phyloP scores from a whole-genome alignment of 2,113 vertebrate genomes.

The Alosa alosa region DNA sequence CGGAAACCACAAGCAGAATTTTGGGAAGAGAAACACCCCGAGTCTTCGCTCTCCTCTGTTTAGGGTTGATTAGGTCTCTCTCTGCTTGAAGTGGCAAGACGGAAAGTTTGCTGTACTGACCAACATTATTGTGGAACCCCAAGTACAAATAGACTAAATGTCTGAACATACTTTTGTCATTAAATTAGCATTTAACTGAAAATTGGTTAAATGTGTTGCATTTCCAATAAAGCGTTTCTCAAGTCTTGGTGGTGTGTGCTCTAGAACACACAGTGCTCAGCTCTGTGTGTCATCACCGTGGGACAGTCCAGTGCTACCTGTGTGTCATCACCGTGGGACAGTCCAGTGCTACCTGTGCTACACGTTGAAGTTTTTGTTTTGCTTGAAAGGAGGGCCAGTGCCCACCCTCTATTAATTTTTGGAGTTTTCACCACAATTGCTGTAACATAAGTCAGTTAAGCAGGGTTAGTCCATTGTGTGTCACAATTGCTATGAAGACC shows the following conservation, averaged over 20 bases:
- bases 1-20: neutral
- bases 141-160: conserved; percentile 2
- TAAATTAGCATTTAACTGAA: neutral
- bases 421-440: neutral
- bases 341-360: neutral
- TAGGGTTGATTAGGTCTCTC: neutral
- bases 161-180: neutral
- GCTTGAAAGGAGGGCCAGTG: neutral
- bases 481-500: neutral
- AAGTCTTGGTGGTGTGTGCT: neutral
- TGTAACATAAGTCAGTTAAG: neutral
- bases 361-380: neutral
- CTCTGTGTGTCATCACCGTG: neutral
- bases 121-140: neutral
- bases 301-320: neutral
- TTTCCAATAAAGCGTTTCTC: neutral
- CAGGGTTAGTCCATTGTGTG: neutral
- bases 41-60: neutral
- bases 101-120: neutral
- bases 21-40: neutral
- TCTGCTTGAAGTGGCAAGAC: neutral
- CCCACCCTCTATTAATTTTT: neutral
- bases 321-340: neutral
- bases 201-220: no score
- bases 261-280: neutral